Conservation (phyloP, 2,888 invertebrate genomes). For the Aleiodes testaceus region DNA sequence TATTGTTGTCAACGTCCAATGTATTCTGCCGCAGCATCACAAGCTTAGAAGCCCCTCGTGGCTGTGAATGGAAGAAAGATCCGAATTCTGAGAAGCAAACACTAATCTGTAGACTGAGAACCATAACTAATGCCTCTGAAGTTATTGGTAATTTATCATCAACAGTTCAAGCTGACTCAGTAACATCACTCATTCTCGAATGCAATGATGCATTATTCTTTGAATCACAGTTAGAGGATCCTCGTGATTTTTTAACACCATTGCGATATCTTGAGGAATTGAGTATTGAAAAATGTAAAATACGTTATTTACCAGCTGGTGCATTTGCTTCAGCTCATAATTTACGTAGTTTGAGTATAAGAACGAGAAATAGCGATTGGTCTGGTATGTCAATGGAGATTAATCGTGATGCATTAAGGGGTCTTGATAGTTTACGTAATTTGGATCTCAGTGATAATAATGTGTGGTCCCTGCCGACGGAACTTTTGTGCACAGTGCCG, state of each 20-base stretch:
- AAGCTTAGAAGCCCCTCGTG: slow-evolving; percentile 78
- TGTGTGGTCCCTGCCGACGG: slow-evolving; percentile 83
- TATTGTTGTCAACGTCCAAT: slow-evolving; percentile 7
- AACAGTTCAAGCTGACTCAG: slow-evolving; percentile 80
- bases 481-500: slow-evolving; percentile 82
- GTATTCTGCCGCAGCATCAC: slow-evolving; percentile 63
- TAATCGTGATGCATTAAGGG: slow-evolving; percentile 81
- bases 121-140: slow-evolving; percentile 81
- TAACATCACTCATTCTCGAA: slow-evolving; percentile 80
- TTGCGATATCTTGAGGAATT: slow-evolving; percentile 81
- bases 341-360: slow-evolving; percentile 79
- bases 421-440: slow-evolving; percentile 79
- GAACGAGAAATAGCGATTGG: slow-evolving; percentile 87
- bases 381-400: slow-evolving; percentile 85
- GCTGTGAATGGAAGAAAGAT: slow-evolving; percentile 81
- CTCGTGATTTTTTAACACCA: slow-evolving; percentile 76
- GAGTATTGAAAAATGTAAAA: slow-evolving; percentile 84
- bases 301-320: slow-evolving; percentile 82
- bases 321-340: slow-evolving; percentile 81
- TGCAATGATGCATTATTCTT: slow-evolving; percentile 85
- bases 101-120: slow-evolving; percentile 82
- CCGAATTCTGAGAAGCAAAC: slow-evolving; percentile 72
- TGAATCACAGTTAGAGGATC: slow-evolving; percentile 80
- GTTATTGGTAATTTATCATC: slow-evolving; percentile 82
- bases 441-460: slow-evolving; percentile 85